phyloP scores from a whole-genome alignment of 2,113 vertebrate genomes.

The Helogale parvula region DNA sequence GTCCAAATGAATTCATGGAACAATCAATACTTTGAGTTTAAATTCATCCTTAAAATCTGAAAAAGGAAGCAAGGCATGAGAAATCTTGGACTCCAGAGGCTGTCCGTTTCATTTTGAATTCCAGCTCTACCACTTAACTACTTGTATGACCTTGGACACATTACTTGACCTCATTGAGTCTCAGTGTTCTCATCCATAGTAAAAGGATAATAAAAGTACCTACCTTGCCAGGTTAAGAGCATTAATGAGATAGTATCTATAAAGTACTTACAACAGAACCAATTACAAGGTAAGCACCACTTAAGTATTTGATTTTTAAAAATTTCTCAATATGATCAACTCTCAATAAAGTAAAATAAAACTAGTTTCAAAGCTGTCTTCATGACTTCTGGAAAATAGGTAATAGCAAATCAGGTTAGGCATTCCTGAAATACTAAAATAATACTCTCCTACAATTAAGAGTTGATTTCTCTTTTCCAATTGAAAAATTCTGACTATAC shows the following conservation, averaged over 20 bases:
- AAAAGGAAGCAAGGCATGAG: neutral
- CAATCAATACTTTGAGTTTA: neutral
- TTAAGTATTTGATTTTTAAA: neutral
- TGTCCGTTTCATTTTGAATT: neutral
- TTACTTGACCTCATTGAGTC: neutral
- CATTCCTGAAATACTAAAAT: constrained; percentile 36
- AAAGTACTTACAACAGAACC: constrained; percentile 16
- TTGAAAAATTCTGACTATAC: neutral
- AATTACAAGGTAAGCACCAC: neutral
- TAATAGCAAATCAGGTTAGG: neutral
- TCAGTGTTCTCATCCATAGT: neutral
- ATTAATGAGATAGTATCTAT: neutral
- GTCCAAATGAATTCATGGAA: neutral
- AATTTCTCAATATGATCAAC: neutral
- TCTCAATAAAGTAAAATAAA: constrained; percentile 32
- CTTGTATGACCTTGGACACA: neutral
- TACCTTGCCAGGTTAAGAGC: neutral
- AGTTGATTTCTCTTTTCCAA: neutral
- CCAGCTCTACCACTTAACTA: neutral
- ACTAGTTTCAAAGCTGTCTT: neutral
- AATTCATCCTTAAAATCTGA: neutral
- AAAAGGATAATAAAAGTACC: neutral
- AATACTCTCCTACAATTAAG: neutral
- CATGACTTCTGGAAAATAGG: neutral
- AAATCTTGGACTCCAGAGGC: neutral